phyloP scores from a whole-genome alignment of 2,113 vertebrate species.

The Vimba vimba region DNA sequence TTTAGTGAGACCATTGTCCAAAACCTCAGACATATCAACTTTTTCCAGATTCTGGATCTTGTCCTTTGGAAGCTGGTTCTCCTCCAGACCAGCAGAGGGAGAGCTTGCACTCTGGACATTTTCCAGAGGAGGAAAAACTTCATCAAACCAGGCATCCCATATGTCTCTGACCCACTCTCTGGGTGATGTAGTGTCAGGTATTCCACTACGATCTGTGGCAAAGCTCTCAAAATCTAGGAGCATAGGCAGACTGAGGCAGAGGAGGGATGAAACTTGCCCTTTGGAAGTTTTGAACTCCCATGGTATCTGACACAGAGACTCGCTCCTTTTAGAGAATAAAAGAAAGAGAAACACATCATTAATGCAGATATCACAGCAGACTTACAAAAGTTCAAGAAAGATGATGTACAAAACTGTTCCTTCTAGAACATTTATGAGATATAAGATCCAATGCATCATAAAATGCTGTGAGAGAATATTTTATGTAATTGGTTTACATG shows the following conservation, averaged over 20 bases:
- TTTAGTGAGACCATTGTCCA: constrained; percentile 46
- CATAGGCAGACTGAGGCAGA: constrained; percentile 64
- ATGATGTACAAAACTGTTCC: neutral
- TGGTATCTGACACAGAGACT: constrained; percentile 42
- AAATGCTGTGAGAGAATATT: neutral
- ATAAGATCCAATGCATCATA: neutral
- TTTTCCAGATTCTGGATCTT: constrained; percentile 62
- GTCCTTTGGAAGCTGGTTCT: constrained; percentile 12
- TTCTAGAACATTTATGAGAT: neutral
- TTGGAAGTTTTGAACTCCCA: neutral
- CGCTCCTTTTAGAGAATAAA: constrained; percentile 30
- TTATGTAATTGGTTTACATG: neutral
- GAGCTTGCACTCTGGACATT: neutral
- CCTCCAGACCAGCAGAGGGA: neutral
- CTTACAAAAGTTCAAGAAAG: neutral
- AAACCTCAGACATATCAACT: constrained; percentile 56
- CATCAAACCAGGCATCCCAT: constrained; percentile 67
- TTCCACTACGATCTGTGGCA: constrained; percentile 53
- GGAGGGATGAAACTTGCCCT: constrained; percentile 15
- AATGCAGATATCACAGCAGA: neutral
- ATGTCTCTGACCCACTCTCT: constrained; percentile 61
- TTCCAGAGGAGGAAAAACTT: constrained; percentile 56
- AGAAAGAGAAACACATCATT: neutral
- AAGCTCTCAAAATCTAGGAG: constrained; percentile 72
- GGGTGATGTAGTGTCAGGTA: constrained; percentile 52